Evolutionary conservation across 2,113 vertebrate genomes (phyloP).

Genomic region (Paradisaea rubra): DNA sequence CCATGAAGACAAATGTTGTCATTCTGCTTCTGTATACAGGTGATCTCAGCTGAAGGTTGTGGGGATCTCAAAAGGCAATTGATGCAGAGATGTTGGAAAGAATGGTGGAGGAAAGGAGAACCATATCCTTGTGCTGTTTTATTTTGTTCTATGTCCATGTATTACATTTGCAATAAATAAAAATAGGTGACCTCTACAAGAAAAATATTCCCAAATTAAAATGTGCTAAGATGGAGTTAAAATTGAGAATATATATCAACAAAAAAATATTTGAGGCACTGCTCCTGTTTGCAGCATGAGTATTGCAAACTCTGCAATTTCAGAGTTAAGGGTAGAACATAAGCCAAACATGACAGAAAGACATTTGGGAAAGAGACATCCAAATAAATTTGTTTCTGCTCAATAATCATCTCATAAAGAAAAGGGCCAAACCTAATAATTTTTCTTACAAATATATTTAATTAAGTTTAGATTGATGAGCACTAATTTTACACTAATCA

Average conservation of each 20-base stretch:
- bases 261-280: background rate
- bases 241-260: background rate
- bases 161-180: background rate
- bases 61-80: background rate
- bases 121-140: background rate
- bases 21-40: background rate
- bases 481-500: background rate
- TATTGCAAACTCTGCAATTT: background rate
- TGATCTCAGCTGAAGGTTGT: background rate
- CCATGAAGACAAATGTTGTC: background rate
- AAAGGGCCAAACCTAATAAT: background rate
- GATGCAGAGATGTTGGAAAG: background rate
- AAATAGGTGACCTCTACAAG: background rate
- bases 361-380: background rate
- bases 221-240: background rate
- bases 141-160: background rate
- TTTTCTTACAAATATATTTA: background rate
- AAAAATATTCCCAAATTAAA: background rate
- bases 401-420: background rate
- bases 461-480: background rate
- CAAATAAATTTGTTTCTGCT: background rate
- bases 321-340: background rate
- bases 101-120: background rate
- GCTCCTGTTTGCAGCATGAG: background rate
- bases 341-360: background rate